These are phyloP conservation scores for Pomatorhinus ruficollis DNA, from an alignment of 2,113 vertebrate genomes.

Conservation along the genomic window DNA sequence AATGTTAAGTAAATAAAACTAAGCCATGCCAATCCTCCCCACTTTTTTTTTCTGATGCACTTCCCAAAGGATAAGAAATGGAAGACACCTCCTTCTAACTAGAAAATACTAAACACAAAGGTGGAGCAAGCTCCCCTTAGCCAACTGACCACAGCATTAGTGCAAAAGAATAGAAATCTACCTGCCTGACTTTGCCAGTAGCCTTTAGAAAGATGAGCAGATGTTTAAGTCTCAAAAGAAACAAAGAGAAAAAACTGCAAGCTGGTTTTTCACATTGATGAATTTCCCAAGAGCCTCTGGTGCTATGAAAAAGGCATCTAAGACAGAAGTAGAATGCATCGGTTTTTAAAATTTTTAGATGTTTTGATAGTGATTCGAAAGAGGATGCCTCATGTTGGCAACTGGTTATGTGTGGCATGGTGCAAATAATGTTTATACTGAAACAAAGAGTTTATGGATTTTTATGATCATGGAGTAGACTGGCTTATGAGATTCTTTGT, in stretches of 20 bases:
- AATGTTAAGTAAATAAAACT: neutral
- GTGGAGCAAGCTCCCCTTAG: neutral
- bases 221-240: neutral
- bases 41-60: neutral
- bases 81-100: neutral
- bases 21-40: neutral
- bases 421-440: neutral
- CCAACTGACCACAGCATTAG: neutral
- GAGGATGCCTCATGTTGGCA: neutral
- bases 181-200: neutral
- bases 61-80: neutral
- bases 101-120: neutral
- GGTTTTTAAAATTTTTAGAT: neutral
- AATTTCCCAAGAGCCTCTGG: neutral
- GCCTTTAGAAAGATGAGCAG: neutral
- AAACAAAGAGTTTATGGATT: neutral
- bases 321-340: neutral
- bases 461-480: neutral
- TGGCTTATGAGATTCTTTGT: neutral
- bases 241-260: neutral
- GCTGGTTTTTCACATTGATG: neutral
- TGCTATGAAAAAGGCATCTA: neutral
- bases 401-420: neutral
- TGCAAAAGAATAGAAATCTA: neutral
- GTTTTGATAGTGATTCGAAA: neutral